Percentiles rank a stretch among this genome's conserved stretches.
Evolutionary conservation across 2,797 vertebrate species (phyloP).

Genomic region (Hydrolagus colliei): DNA sequence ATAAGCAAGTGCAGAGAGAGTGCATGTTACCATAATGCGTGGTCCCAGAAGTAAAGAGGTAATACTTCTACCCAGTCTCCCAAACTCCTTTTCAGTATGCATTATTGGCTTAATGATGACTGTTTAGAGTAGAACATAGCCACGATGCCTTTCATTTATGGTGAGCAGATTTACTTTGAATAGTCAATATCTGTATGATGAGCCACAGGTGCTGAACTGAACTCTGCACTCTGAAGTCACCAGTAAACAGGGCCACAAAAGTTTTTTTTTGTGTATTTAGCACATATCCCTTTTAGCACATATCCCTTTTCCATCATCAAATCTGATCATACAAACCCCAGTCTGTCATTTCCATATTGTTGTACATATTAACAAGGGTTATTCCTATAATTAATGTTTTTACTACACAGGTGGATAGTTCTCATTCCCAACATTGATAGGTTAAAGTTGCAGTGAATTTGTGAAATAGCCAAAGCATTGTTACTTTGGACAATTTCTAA

Average conservation of each 20-base stretch:
- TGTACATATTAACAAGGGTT: not conserved
- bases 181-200: too few species aligned
- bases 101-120: too few species aligned
- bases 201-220: too few species aligned
- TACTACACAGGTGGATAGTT: not conserved
- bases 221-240: too few species aligned
- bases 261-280: not conserved
- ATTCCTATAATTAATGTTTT: not conserved
- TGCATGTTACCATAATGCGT: not conserved
- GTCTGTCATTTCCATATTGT: not conserved
- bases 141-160: too few species aligned
- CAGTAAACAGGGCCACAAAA: too few species aligned
- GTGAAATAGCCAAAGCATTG: not conserved
- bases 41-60: too few species aligned
- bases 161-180: too few species aligned
- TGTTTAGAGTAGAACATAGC: too few species aligned
- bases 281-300: not conserved
- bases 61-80: too few species aligned
- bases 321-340: not conserved
- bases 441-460: not conserved
- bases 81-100: too few species aligned
- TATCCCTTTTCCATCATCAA: not conserved
- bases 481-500: not conserved
- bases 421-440: not conserved
- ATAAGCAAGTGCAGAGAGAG: not conserved